phyloP scores from a whole-genome alignment of 2,888 invertebrate genomes.

The Trissonchulus latispiculum region DNA sequence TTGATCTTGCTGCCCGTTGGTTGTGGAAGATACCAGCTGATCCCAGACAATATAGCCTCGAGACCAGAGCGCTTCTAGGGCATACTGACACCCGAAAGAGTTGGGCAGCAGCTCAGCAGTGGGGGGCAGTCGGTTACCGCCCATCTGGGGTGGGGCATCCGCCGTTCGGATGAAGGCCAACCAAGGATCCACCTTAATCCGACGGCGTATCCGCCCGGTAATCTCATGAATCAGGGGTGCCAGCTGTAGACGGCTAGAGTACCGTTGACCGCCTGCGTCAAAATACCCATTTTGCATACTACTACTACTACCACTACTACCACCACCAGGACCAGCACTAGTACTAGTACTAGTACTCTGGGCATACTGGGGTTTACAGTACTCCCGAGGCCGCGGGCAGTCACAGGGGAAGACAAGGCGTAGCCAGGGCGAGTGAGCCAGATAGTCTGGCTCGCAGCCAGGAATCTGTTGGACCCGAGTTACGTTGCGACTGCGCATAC shows the following conservation, averaged over 20 bases:
- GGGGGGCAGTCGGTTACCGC: neutral
- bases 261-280: too few species aligned
- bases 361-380: too few species aligned
- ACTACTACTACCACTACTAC: too few species aligned
- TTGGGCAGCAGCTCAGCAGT: neutral
- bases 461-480: neutral
- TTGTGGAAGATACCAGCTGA: neutral
- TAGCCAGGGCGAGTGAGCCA: neutral
- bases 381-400: too few species aligned
- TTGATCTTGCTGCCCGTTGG: neutral
- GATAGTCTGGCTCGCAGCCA: neutral
- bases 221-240: neutral
- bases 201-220: neutral
- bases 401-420: neutral
- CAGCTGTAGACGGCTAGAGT: too few species aligned
- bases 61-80: constrained; percentile 6
- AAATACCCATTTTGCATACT: too few species aligned
- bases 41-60: constrained; percentile 2
- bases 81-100: constrained; percentile 9
- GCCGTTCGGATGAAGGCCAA: neutral
- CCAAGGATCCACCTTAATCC: neutral
- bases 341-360: too few species aligned
- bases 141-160: neutral
- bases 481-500: neutral
- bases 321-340: too few species aligned